These are phyloP conservation scores for Craterocephalus amniculus DNA, from an alignment of 2,797 vertebrate genomes.

Conservation along the genomic window DNA sequence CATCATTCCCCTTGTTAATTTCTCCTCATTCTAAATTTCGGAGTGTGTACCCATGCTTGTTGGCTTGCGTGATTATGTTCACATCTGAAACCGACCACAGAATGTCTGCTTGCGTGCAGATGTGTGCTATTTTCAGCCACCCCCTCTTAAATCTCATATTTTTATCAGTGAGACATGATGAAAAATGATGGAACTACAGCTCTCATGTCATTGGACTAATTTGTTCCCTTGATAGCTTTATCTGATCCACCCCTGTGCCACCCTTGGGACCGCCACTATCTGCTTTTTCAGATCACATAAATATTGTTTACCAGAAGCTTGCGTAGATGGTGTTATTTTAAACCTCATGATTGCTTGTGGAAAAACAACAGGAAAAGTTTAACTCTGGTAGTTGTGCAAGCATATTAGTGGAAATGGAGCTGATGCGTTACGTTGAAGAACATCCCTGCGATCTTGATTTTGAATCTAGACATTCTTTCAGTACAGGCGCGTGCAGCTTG, in stretches of 20 bases:
- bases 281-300: slow-evolving; percentile 71
- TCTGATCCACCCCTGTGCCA: slow-evolving; percentile 64
- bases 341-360: slow-evolving; percentile 34
- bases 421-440: slow-evolving; percentile 2
- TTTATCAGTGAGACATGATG: slow-evolving; percentile 65
- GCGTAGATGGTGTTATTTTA: slow-evolving; percentile 70
- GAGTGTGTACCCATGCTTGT: neutral
- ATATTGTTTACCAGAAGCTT: slow-evolving; percentile 78
- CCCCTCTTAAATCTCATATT: slow-evolving; percentile 31
- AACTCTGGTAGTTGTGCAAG: slow-evolving; percentile 39
- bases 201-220: slow-evolving; percentile 73
- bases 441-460: slow-evolving; percentile 11
- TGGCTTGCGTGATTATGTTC: slow-evolving; percentile 28
- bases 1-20: neutral
- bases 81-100: neutral
- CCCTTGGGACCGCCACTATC: slow-evolving; percentile 75
- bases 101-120: slow-evolving; percentile 45
- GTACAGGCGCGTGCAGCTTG: neutral
- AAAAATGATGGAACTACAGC: slow-evolving; percentile 67
- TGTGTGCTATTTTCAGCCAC: slow-evolving; percentile 22
- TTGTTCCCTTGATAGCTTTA: slow-evolving; percentile 69
- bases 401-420: slow-evolving; percentile 29
- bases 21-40: neutral
- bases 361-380: slow-evolving; percentile 75
- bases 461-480: slow-evolving; percentile 16